phyloP scores from a whole-genome alignment of 2,888 invertebrate genomes.

The Lapara coniferarum region DNA sequence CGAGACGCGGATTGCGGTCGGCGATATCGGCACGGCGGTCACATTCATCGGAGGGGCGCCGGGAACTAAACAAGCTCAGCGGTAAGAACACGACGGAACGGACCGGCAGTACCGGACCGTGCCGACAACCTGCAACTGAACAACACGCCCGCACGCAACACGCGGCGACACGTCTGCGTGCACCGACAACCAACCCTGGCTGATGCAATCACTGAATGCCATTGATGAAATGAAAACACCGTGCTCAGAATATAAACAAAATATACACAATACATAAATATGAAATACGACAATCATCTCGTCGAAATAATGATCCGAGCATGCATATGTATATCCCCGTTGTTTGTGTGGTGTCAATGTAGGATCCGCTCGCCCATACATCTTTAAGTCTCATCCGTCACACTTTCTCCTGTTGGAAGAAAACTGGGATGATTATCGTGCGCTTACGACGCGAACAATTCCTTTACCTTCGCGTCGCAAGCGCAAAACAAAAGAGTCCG shows the following conservation, averaged over 20 bases:
- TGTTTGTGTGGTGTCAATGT: slow-evolving; percentile 59
- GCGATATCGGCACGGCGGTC: slow-evolving; percentile 93
- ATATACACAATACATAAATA: slow-evolving; percentile 30
- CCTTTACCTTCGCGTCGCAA: slow-evolving; percentile 39
- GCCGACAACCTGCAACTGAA: slow-evolving; percentile 63
- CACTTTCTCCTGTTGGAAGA: slow-evolving; percentile 71
- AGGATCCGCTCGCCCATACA: slow-evolving; percentile 79
- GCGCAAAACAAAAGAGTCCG: slow-evolving; percentile 53
- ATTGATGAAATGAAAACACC: slow-evolving; percentile 62
- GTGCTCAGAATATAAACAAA: slow-evolving; percentile 73
- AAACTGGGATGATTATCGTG: slow-evolving; percentile 61
- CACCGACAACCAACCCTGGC: slow-evolving; percentile 51
- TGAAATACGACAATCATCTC: slow-evolving; percentile 44
- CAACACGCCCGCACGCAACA: slow-evolving; percentile 39
- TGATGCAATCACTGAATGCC: slow-evolving; percentile 84
- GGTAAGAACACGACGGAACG: slow-evolving; percentile 46
- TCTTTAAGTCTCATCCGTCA: slow-evolving; percentile 71
- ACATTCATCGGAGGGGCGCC: slow-evolving; percentile 98
- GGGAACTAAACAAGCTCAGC: slow-evolving; percentile 89
- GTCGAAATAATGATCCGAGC: slow-evolving; percentile 58
- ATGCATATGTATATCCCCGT: slow-evolving; percentile 64
- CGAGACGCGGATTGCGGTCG: slow-evolving; percentile 93
- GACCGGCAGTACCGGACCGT: slow-evolving; percentile 35
- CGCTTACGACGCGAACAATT: slow-evolving; percentile 60
- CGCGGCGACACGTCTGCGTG: slow-evolving; percentile 50